Base-by-base conservation (phyloP, 2,113 vertebrate species). In the Gadus chalcogrammus region DNA sequence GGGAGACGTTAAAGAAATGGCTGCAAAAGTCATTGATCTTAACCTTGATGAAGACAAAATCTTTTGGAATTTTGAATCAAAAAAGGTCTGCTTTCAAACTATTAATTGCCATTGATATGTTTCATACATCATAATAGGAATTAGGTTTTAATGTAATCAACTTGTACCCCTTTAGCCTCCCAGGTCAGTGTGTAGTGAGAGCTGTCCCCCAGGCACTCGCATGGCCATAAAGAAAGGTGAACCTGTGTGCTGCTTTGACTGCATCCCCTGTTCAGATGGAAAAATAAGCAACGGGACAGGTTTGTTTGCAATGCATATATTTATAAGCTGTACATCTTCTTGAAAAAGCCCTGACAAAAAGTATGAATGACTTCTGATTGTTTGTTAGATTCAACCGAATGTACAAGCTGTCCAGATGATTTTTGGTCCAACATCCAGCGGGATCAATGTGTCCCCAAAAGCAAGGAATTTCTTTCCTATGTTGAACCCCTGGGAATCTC, bases 181-280 rank as follows among this genome's bases (percentile, higher is more conserved):
- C 55, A 58, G 15, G 55, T 58, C 55, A n/a, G 55, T 58, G 55
- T 58, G 55, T n/a, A 58, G 55, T 58, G 55, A 58, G 55, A 58
- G 55, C 16, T 58, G 55, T n/a, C 4, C 55, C 55, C 55, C 55
- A 5, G 55, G 55, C 15, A 58, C 55, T 16, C 55, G 55, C 55
- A 58, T 58, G 55, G 55, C 55, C 15, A 58, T 11, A n/a, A 58
- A 13, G 55, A 82, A 82, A 76, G 81, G 84, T 72, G 88, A 82
- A 69, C 88, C 87, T 7, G 75, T 86, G 62, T 91, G 90, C 78
- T 91, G 90, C 65, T 88, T 85, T 69, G 87, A 88, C 20, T 91
- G 90, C 68, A 67, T 84, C 42, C 81, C 62, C 5, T 91, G 91
- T 80, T 83, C 88, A 58, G 89, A 93, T 3, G 90, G 90, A 73